Percentiles rank a stretch among this genome's conserved stretches.
These are phyloP conservation scores for Alloscopus bannaensis DNA, from an alignment of 2,888 invertebrate genomes.

Conservation along the genomic window DNA sequence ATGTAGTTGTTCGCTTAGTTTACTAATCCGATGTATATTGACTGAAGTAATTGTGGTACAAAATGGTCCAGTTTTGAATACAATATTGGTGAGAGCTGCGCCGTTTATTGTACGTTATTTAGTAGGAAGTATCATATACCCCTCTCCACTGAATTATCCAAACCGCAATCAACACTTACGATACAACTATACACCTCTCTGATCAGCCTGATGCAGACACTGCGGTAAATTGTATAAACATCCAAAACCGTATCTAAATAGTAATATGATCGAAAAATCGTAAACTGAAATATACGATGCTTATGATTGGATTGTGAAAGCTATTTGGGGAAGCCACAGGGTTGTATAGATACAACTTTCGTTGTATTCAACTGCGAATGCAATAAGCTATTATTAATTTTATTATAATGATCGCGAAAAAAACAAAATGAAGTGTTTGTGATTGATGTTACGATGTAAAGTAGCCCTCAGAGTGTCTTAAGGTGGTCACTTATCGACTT, in stretches of 20 bases:
- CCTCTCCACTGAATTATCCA: background rate
- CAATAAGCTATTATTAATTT: constrained; percentile 19
- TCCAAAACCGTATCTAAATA: background rate
- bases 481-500: constrained; percentile 39
- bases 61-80: constrained; percentile 46
- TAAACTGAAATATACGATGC: background rate
- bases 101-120: background rate
- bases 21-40: constrained; percentile 27
- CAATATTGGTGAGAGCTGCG: background rate
- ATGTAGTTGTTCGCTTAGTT: background rate
- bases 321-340: background rate
- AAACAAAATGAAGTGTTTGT: constrained; percentile 15
- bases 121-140: no score
- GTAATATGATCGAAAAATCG: background rate
- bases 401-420: background rate
- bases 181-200: background rate
- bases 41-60: constrained; percentile 58
- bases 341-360: background rate
- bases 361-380: constrained; percentile 8
- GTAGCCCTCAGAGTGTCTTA: constrained; percentile 55
- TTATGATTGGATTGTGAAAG: background rate
- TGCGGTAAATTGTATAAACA: background rate
- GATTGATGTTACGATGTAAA: constrained; percentile 34
- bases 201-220: background rate
- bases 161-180: constrained; percentile 9